phyloP scores from a whole-genome alignment of 2,113 vertebrate species.

The Isichthys henryi region DNA sequence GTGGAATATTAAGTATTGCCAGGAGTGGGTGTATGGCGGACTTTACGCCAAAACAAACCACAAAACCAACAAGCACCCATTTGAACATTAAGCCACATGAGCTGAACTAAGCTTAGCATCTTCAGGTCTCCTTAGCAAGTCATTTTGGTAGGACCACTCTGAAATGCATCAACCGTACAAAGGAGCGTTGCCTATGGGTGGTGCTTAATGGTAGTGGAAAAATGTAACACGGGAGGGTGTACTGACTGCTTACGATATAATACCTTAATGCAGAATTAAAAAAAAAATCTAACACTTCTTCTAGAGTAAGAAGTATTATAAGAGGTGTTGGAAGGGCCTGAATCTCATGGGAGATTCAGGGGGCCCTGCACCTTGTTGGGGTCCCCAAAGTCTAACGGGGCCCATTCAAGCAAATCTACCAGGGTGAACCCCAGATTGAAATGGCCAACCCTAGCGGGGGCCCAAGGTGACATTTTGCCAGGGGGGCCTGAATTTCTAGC shows the following conservation, averaged over 20 bases:
- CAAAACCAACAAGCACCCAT: background rate
- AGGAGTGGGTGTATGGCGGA: background rate
- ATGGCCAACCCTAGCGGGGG: background rate
- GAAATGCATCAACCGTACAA: background rate
- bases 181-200: background rate
- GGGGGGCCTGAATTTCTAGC: background rate
- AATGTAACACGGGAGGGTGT: background rate
- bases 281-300: background rate
- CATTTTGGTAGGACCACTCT: background rate
- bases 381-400: background rate
- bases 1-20: background rate
- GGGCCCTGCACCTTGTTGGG: background rate
- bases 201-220: background rate
- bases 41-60: background rate
- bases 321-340: background rate
- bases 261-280: background rate
- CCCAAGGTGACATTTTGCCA: background rate
- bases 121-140: background rate
- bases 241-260: background rate
- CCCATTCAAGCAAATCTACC: background rate
- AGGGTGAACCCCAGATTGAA: background rate
- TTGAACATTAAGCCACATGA: slow-evolving; percentile 11
- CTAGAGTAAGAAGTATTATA: background rate
- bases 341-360: background rate
- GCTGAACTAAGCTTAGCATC: background rate